These are phyloP conservation scores for Pseudeuparius sepicola DNA, from an alignment of 2,888 invertebrate genomes.

Conservation along the genomic window DNA sequence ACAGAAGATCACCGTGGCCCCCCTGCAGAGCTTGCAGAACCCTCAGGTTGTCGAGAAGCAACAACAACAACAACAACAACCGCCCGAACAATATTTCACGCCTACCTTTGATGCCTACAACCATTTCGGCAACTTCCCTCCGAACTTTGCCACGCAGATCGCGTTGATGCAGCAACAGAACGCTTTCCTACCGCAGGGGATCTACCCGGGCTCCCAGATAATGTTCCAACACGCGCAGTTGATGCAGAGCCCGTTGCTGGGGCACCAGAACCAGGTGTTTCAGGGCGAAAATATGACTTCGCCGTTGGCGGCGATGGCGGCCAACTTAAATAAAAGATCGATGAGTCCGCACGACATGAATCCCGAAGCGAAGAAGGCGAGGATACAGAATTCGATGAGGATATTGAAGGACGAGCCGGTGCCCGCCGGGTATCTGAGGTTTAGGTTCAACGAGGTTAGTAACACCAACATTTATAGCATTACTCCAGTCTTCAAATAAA, in stretches of 20 bases:
- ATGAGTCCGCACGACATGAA: constrained; percentile 43
- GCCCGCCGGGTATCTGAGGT: constrained; percentile 79
- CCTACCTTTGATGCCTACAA: constrained; percentile 38
- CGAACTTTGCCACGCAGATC: constrained; percentile 37
- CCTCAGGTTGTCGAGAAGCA: constrained; percentile 20
- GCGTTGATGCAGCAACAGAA: constrained; percentile 38
- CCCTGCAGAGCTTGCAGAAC: constrained; percentile 36
- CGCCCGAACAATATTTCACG: constrained; percentile 28
- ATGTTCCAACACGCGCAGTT: constrained; percentile 38
- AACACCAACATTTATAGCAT: constrained; percentile 28
- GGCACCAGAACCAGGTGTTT: constrained; percentile 29
- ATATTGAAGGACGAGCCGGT: constrained; percentile 83
- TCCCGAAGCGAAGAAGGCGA: constrained; percentile 51
- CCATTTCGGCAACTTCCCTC: constrained; percentile 37
- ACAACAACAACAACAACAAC: constrained; percentile 17
- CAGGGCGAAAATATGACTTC: constrained; percentile 35
- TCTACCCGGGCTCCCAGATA: constrained; percentile 37
- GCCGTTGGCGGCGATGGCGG: constrained; percentile 45
- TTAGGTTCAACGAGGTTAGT: constrained; percentile 42
- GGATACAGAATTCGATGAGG: constrained; percentile 58
- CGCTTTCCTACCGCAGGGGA: constrained; percentile 35
- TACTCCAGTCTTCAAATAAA: no score
- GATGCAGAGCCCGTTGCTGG: constrained; percentile 36
- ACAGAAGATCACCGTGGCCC: constrained; percentile 37
- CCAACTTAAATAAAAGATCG: constrained; percentile 43